Base-by-base conservation (phyloP, 2,888 invertebrate genomes). In the Scaptomyza polygonia region DNA sequence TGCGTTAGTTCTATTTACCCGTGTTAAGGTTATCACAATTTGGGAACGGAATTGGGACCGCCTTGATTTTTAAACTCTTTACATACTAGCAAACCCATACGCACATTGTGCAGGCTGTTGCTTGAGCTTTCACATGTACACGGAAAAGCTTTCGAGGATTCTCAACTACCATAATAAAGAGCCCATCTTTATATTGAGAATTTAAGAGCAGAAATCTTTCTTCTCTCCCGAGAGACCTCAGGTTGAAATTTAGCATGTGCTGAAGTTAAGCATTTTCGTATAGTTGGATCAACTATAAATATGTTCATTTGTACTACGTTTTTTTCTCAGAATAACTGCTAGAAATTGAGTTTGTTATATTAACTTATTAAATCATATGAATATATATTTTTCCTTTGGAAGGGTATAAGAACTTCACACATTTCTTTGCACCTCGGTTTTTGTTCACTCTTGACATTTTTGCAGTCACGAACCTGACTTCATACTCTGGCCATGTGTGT, bases 391-490 rank as follows among this genome's bases (percentile, higher is more conserved):
- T 36, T 1, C 36, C 14, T 18, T 6, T 12, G 34, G 12, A 21
- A 47, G 61, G n/a, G 47, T 30, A 47, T 65, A 32, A 30, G 11
- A 11, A 18, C 30, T 18, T 59, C 16, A 48, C 5, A 57, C 16
- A 39, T 9, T 59, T 45, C 16, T 47, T 25, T 1, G 14, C 29
- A 34, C 27, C 16, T 39, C 16, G n/a, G n/a, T 14, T 57, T 53
- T 21, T 47, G 43, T 40, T 45, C 36, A 9, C 57, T 62, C 57
- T 55, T 70, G 66, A 73, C 76, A 70, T 66, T 75, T 66, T 61
- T 66, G 16, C 34, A 76, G 77, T 76, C 72, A 73, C 66, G 73
- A 73, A 71, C 47, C 5, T 25, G 25, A 25, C 25, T 25, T 25
- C 25, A 25, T 25, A 25, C 25, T 25, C 25, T 25, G 25, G 5